Conservation (phyloP, 2,113 vertebrate genomes). For the Penelope pileata region DNA sequence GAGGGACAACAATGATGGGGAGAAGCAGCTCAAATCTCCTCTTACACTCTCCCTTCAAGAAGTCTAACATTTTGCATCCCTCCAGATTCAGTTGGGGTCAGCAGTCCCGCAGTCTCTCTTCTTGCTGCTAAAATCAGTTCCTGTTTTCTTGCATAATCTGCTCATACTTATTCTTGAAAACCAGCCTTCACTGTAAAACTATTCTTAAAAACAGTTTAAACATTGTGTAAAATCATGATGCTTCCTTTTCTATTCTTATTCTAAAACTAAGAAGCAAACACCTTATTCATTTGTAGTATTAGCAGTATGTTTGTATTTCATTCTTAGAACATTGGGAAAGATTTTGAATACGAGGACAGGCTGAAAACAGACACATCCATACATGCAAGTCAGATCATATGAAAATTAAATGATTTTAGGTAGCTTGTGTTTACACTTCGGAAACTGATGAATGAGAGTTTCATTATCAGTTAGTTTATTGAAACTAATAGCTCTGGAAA, state of each 20-base stretch:
- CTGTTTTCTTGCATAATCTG: neutral
- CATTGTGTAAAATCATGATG: neutral
- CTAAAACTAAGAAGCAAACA: neutral
- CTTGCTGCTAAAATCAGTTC: neutral
- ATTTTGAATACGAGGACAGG: neutral
- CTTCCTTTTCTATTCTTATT: neutral
- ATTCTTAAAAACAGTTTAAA: neutral
- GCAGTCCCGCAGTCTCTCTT: neutral
- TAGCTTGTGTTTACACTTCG: neutral
- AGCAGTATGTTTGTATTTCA: neutral
- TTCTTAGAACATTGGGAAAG: neutral
- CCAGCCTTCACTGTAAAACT: neutral
- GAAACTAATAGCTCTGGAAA: neutral
- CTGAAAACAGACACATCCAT: neutral
- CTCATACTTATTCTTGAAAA: neutral
- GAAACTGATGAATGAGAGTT: neutral
- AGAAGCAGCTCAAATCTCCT: neutral
- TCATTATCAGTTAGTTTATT: neutral
- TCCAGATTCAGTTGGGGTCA: neutral
- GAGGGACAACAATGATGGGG: neutral
- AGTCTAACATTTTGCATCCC: neutral
- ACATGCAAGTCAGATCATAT: neutral
- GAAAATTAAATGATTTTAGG: neutral
- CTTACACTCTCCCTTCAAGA: neutral
- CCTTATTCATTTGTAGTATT: neutral